Percentiles rank a stretch among this genome's conserved stretches.
phyloP scores from a whole-genome alignment of 2,888 invertebrate genomes.

The Cephus sareptanus region DNA sequence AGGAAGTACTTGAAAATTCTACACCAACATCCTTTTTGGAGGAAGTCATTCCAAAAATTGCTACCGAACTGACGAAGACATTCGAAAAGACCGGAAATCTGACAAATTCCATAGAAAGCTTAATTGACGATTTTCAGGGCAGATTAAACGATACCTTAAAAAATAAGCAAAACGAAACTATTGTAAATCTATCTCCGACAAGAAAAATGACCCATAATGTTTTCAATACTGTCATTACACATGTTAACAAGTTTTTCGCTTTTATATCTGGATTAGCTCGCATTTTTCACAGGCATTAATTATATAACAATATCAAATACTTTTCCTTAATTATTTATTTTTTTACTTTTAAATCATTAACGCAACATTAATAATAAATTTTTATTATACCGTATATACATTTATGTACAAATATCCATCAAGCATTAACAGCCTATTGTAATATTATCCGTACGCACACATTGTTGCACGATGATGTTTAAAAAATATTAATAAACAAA shows the following conservation, averaged over 20 bases:
- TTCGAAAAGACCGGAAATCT: constrained; percentile 42
- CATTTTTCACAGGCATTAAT: constrained; percentile 28
- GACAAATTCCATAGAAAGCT: constrained; percentile 42
- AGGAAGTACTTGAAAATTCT: background rate
- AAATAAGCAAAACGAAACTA: background rate
- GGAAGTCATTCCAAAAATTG: constrained; percentile 41
- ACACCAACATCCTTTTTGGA: constrained; percentile 31
- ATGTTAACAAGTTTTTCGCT: constrained; percentile 47
- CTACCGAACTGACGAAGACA: constrained; percentile 38
- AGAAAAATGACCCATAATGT: constrained; percentile 21
- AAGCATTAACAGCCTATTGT: constrained; percentile 9
- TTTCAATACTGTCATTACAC: constrained; percentile 35
- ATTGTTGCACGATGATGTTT: background rate
- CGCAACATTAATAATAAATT: constrained; percentile 5
- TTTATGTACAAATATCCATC: constrained; percentile 6
- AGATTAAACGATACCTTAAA: constrained; percentile 29
- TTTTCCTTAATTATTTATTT: background rate
- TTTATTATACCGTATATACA: background rate
- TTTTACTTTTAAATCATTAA: constrained; percentile 2
- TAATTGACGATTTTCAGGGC: constrained; percentile 42
- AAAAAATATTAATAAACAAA: background rate
- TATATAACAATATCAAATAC: background rate
- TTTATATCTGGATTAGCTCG: constrained; percentile 38
- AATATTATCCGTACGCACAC: background rate
- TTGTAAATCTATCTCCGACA: background rate